Evolutionary conservation across 1,140 invertebrate species (phyloP).

Genomic region (Bombus picipes): DNA sequence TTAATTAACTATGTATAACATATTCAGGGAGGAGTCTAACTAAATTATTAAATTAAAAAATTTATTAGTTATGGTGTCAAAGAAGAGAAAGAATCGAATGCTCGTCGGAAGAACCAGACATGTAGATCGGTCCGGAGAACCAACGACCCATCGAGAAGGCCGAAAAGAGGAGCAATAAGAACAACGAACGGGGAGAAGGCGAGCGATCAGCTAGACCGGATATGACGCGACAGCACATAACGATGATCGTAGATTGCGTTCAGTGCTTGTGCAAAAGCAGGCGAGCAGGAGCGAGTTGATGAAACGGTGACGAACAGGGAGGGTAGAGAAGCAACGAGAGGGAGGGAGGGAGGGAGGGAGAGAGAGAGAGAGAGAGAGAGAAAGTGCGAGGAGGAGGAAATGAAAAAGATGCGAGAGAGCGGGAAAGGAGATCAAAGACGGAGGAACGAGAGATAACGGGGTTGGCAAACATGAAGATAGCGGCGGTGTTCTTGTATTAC

Average conservation of each 20-base stretch:
- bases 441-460: slow-evolving; percentile 78
- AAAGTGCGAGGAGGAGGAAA: slow-evolving; percentile 45
- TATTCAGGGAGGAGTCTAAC: not conserved
- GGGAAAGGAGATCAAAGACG: slow-evolving; percentile 62
- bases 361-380: slow-evolving; percentile 21
- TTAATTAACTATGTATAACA: not conserved
- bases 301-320: slow-evolving; percentile 46
- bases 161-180: slow-evolving; percentile 27
- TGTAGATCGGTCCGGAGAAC: not conserved
- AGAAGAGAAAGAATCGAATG: not conserved
- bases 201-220: slow-evolving; percentile 62
- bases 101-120: too few species aligned
- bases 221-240: slow-evolving; percentile 72
- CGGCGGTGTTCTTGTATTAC: slow-evolving; percentile 64
- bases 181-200: slow-evolving; percentile 15
- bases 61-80: rapidly evolving
- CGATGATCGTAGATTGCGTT: slow-evolving; percentile 71
- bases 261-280: slow-evolving; percentile 56
- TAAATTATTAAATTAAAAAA: not conserved
- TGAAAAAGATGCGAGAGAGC: slow-evolving; percentile 45
- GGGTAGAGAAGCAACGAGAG: slow-evolving; percentile 9
- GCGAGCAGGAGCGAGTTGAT: slow-evolving; percentile 58
- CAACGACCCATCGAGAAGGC: slow-evolving; percentile 45
- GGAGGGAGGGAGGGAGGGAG: not conserved
- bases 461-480: slow-evolving; percentile 81